A percentile compares a stretch with the other conserved stretches of the same genome.
phyloP scores from a whole-genome alignment of 2,888 invertebrate species.

The Phragmatobia fuliginosa region DNA sequence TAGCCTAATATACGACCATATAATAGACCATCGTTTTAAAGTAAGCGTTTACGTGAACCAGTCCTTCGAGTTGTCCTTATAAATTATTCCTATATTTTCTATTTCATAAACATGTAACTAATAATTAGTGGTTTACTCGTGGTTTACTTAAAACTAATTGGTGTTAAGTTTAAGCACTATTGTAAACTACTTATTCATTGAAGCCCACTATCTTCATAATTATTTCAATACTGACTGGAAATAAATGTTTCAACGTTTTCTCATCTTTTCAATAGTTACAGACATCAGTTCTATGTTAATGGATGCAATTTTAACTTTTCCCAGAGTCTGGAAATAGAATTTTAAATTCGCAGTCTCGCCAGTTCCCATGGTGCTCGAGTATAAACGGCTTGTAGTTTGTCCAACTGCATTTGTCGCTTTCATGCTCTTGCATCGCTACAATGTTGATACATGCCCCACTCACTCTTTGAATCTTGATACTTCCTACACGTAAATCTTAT shows the following conservation, averaged over 20 bases:
- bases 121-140: not conserved
- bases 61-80: not conserved
- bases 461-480: slow-evolving; percentile 38
- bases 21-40: not conserved
- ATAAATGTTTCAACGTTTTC: not conserved
- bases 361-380: slow-evolving; percentile 59
- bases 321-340: slow-evolving; percentile 74
- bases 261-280: slow-evolving; percentile 29
- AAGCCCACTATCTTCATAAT: not conserved
- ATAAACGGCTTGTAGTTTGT: slow-evolving; percentile 58
- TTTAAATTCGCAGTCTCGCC: slow-evolving; percentile 72
- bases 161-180: not conserved
- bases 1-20: not conserved
- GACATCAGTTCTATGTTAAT: slow-evolving; percentile 44
- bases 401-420: slow-evolving; percentile 53
- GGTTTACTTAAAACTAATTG: not conserved
- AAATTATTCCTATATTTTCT: not conserved
- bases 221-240: not conserved
- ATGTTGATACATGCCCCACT: slow-evolving; percentile 38
- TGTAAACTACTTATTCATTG: not conserved
- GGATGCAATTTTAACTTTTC: slow-evolving; percentile 69
- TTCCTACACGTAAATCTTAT: slow-evolving; percentile 41
- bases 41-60: not conserved
- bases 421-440: slow-evolving; percentile 40
- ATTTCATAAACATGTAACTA: not conserved